Conservation (phyloP, 2,888 invertebrate genomes). For the Dromius quadrimaculatus region DNA sequence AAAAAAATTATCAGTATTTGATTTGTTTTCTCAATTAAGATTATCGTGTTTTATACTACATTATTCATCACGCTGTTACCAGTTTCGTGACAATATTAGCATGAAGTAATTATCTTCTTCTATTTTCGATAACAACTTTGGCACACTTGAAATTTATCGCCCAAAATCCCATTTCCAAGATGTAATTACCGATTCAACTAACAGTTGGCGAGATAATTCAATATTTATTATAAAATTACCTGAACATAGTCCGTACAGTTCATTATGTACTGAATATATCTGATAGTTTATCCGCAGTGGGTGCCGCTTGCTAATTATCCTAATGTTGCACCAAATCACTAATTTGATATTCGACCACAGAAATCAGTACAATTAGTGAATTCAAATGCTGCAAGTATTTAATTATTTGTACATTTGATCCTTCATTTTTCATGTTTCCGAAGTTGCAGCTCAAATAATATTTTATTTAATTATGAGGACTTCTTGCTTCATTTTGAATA, state of each 20-base stretch:
- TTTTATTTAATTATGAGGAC: too few species aligned
- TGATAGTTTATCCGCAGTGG: constrained; percentile 12
- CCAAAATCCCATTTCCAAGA: constrained; percentile 30
- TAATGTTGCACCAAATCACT: not conserved
- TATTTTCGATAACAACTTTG: constrained; percentile 35
- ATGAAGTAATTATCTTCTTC: constrained; percentile 12
- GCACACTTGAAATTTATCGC: constrained; percentile 33
- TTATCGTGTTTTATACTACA: too few species aligned
- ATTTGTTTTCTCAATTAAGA: too few species aligned
- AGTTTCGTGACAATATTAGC: too few species aligned
- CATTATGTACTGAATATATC: constrained; percentile 4
- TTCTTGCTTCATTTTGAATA: too few species aligned
- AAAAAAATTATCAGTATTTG: too few species aligned
- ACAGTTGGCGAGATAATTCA: constrained; percentile 21
- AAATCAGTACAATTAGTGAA: too few species aligned
- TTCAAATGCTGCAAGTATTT: too few species aligned
- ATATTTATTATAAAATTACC: constrained; percentile 37
- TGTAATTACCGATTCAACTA: constrained; percentile 10
- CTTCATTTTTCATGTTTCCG: too few species aligned
- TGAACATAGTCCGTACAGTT: constrained; percentile 14
- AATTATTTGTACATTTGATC: too few species aligned
- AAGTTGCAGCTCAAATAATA: too few species aligned
- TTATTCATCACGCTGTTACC: too few species aligned
- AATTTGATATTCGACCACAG: not conserved
- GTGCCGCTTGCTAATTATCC: constrained; percentile 15